Evolutionary conservation across 2,888 invertebrate species (phyloP), one percentile per base, ranked within the genome.

Genomic region (Pammene aurita): DNA sequence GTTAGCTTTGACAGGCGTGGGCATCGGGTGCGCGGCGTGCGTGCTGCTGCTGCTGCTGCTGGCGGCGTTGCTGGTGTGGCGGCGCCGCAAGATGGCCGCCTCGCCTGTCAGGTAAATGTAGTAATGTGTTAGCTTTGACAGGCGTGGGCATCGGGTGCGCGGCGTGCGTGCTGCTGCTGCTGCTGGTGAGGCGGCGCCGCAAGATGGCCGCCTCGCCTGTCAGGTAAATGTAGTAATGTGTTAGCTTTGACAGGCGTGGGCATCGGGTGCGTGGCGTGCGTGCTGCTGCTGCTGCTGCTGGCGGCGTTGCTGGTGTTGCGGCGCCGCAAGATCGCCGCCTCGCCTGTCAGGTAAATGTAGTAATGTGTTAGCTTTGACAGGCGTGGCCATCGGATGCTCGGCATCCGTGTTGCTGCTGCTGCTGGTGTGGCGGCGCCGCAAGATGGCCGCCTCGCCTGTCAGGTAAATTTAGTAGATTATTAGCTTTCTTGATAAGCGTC

Each of bases 101-200:
- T 80, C 86, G 0, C 84, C 86, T 0, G 67, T 72, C 38, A 81
- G 88, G 87, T 86, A 73, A 61, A 62, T 48, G 7, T 34, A 62
- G 50, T 62, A 62, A 62, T 18, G 50, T 62, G 13, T 44, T 56
- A 38, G n/a, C 14, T 55, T 64, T 18, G 4, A 9, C 79, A 94
- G 94, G 93, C 64, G 80, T 94, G 26, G 89, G 93, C 0, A 79
- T 94, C 26, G 93, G 93, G 0, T 82, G 90, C 7, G 88, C 86
- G 0, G 82, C 93, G 34, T 85, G 93, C 7, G 55, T 93, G 10
- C 70, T 93, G 46, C 89, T 90, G 60, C 76, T 93, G 55, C 34
- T 93, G 14, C 90, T 93, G 73, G 67, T 93, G 10, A 92, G 93
- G 84, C 83, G 92, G 18, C 84, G 88, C 34, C 85, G 87, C 61